phyloP scores from a whole-genome alignment of 2,888 invertebrate genomes.

The Pomacea canaliculata region DNA sequence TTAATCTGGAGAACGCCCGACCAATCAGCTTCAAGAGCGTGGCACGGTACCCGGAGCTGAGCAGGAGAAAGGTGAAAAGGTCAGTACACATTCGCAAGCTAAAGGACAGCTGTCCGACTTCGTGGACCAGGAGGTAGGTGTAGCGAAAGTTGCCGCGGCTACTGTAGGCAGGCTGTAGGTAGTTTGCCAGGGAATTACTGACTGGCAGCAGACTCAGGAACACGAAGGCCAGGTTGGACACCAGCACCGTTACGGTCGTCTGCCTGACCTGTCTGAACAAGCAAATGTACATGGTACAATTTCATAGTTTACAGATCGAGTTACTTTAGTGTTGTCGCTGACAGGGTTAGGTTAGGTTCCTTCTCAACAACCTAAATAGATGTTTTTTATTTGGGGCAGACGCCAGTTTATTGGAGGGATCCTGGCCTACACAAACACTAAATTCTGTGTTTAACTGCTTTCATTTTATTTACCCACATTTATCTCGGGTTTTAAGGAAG shows the following conservation, averaged over 20 bases:
- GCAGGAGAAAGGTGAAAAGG: conserved; percentile 1
- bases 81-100: conserved; percentile 1
- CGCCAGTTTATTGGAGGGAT: no score
- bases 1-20: no score
- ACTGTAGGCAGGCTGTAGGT: neutral
- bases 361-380: no score
- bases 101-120: neutral
- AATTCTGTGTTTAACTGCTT: no score
- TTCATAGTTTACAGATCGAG: no score
- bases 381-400: no score
- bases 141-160: neutral
- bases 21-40: neutral
- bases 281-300: neutral
- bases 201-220: conserved; percentile 10
- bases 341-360: no score
- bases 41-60: conserved; percentile 9
- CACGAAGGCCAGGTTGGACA: conserved; percentile 4
- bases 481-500: no score
- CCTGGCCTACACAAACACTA: no score
- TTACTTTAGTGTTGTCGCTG: no score
- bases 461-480: no score
- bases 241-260: conserved; percentile 9
- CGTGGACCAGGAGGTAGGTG: conserved; percentile 5
- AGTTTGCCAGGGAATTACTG: conserved; percentile 1
- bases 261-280: neutral